These are phyloP conservation scores for Polyommatus icarus DNA, from an alignment of 2,888 invertebrate species.

Conservation along the genomic window DNA sequence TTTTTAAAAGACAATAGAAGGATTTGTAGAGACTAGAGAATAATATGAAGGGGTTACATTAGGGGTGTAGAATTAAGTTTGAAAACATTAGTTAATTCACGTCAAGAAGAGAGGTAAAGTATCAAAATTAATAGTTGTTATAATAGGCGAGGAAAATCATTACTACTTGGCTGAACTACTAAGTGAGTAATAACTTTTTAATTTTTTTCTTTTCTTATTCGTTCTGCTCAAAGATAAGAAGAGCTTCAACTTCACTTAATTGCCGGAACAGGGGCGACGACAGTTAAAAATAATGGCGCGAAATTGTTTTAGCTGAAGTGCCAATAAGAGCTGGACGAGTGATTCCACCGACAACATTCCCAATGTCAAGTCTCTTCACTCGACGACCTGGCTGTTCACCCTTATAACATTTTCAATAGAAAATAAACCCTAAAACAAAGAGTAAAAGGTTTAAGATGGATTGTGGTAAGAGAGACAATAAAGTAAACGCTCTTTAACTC, in stretches of 20 bases:
- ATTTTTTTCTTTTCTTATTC: neutral
- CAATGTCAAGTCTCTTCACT: slow-evolving; percentile 12
- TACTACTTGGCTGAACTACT: no score
- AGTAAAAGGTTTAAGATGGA: neutral
- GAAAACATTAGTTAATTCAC: neutral
- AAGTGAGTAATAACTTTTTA: no score
- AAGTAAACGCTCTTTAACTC: slow-evolving; percentile 7
- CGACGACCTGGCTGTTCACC: neutral
- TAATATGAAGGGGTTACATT: neutral
- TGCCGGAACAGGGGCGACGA: neutral
- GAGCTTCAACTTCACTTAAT: neutral
- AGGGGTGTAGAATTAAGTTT: neutral
- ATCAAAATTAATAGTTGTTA: neutral
- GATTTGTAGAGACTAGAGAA: neutral
- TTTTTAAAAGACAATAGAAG: neutral
- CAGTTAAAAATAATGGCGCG: slow-evolving; percentile 12
- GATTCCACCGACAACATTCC: neutral
- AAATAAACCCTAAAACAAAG: neutral
- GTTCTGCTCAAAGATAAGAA: neutral
- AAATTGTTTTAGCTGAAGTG: slow-evolving; percentile 9
- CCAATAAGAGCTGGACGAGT: neutral
- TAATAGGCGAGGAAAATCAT: neutral
- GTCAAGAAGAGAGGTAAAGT: neutral
- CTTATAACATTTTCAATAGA: neutral
- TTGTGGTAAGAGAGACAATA: neutral